phyloP scores from a whole-genome alignment of 2,888 invertebrate genomes.

The Congeria kusceri region DNA sequence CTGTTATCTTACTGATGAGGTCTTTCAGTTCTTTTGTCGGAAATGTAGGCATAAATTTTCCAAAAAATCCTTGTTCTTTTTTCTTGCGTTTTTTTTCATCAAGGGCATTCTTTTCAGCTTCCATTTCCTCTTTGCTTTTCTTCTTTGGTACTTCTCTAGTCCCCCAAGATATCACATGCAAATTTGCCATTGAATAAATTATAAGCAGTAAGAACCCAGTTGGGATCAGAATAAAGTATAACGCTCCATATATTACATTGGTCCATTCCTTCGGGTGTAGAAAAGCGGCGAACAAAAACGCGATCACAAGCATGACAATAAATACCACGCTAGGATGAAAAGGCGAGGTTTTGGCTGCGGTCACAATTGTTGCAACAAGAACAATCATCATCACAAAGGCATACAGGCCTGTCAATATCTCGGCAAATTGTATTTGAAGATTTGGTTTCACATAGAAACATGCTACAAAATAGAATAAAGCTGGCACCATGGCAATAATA shows the following conservation, averaged over 20 bases:
- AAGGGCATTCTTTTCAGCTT: slow-evolving; percentile 89
- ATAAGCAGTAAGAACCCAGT: slow-evolving; percentile 83
- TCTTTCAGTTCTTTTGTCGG: slow-evolving; percentile 69
- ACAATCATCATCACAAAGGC: slow-evolving; percentile 83
- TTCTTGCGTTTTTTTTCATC: slow-evolving; percentile 90
- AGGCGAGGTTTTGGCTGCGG: slow-evolving; percentile 71
- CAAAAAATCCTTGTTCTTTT: slow-evolving; percentile 90
- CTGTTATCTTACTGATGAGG: slow-evolving; percentile 55
- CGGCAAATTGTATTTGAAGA: slow-evolving; percentile 78
- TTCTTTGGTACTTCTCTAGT: slow-evolving; percentile 82
- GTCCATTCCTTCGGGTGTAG: slow-evolving; percentile 83
- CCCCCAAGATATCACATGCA: slow-evolving; percentile 84
- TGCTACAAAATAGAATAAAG: slow-evolving; percentile 73
- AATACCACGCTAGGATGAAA: slow-evolving; percentile 82
- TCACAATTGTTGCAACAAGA: slow-evolving; percentile 77
- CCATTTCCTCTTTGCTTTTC: slow-evolving; percentile 74
- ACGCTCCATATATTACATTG: slow-evolving; percentile 76
- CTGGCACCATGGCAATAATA: slow-evolving; percentile 74
- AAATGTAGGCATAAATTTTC: slow-evolving; percentile 66
- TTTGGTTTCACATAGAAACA: slow-evolving; percentile 77
- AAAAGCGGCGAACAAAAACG: slow-evolving; percentile 77
- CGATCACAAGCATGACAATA: slow-evolving; percentile 72
- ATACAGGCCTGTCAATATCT: slow-evolving; percentile 77
- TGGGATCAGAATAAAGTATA: slow-evolving; percentile 83
- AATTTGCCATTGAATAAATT: slow-evolving; percentile 82